phyloP scores from a whole-genome alignment of 2,888 invertebrate species.

The Uropetala carovei region DNA sequence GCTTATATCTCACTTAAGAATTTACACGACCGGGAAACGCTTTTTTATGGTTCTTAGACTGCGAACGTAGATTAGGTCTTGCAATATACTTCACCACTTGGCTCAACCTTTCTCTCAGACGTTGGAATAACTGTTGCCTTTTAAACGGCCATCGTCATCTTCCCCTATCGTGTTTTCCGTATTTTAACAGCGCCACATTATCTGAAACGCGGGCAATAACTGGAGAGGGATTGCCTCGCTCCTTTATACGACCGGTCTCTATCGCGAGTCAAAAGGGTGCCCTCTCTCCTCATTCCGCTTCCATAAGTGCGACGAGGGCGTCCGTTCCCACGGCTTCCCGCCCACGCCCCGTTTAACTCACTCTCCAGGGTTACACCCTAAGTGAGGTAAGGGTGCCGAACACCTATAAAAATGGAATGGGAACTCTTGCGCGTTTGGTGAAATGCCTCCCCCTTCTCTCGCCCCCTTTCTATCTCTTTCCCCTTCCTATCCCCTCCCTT shows the following conservation, averaged over 20 bases:
- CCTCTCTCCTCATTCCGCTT: neutral
- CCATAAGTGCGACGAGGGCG: neutral
- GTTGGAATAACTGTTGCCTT: neutral
- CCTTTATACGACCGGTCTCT: constrained; percentile 1
- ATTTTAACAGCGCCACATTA: neutral
- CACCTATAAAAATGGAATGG: neutral
- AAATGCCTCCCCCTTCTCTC: neutral
- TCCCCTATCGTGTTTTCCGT: neutral
- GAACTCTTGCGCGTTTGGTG: constrained; percentile 30
- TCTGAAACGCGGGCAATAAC: neutral
- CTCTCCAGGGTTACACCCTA: neutral
- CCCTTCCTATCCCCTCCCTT: neutral
- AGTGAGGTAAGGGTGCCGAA: neutral
- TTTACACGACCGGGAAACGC: neutral
- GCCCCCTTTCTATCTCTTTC: neutral
- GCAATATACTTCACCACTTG: neutral
- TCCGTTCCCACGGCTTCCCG: constrained; percentile 4
- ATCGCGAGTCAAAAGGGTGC: too few species aligned
- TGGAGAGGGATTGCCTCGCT: neutral
- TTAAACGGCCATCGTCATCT: neutral
- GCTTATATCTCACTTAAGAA: too few species aligned
- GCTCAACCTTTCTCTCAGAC: neutral
- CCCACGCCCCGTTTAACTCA: neutral
- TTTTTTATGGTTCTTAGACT: neutral
- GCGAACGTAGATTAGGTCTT: neutral